phyloP scores from a whole-genome alignment of 2,113 vertebrate genomes.

The Candoia aspera region DNA sequence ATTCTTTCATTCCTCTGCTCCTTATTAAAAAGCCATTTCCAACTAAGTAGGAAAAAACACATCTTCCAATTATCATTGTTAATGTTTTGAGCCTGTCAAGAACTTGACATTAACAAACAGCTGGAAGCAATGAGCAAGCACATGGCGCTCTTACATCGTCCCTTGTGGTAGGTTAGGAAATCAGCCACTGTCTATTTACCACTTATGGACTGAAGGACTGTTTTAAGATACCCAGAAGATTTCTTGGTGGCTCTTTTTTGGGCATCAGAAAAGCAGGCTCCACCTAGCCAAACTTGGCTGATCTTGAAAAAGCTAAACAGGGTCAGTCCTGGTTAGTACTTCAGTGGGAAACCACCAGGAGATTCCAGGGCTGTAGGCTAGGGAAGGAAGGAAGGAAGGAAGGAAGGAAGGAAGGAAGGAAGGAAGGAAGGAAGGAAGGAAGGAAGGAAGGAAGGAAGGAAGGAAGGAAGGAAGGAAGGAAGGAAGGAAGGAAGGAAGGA shows the following conservation, averaged over 20 bases:
- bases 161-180: conserved; percentile 44
- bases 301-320: neutral
- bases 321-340: neutral
- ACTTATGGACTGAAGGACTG: neutral
- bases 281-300: neutral
- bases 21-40: conserved; percentile 42
- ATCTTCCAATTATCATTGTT: conserved; percentile 48
- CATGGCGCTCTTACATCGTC: conserved; percentile 1
- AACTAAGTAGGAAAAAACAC: conserved; percentile 50
- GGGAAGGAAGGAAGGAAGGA: too few species aligned
- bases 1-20: conserved; percentile 46
- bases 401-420: too few species aligned
- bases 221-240: neutral
- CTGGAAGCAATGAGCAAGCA: conserved; percentile 54
- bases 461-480: too few species aligned
- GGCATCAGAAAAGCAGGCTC: neutral
- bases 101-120: conserved; percentile 49
- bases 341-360: neutral
- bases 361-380: neutral
- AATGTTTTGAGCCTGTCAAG: conserved; percentile 47
- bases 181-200: conserved; percentile 31
- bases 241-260: neutral
- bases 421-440: too few species aligned
- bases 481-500: too few species aligned
- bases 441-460: too few species aligned